phyloP scores from a whole-genome alignment of 2,113 vertebrate genomes.

The Empidonax traillii region DNA sequence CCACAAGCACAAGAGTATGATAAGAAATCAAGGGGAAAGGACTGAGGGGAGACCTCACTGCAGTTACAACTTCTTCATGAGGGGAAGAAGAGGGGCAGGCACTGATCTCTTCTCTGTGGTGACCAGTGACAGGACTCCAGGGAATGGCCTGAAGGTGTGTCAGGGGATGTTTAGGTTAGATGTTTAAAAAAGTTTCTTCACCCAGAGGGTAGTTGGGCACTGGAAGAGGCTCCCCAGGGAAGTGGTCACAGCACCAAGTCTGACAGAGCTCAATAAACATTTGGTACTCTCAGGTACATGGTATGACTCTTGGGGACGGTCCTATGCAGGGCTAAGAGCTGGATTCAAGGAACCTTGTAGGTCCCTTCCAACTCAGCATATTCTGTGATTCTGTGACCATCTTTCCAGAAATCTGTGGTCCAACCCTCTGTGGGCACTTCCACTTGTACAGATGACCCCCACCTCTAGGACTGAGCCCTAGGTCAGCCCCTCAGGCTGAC shows the following conservation, averaged over 20 bases:
- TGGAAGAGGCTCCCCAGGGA: not conserved
- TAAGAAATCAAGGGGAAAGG: not conserved
- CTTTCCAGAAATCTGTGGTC: not conserved
- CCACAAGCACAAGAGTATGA: not conserved
- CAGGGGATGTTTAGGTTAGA: not conserved
- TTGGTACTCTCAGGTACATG: not conserved
- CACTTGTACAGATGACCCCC: not conserved
- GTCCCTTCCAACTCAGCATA: not conserved
- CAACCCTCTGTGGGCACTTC: not conserved
- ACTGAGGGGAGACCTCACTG: not conserved
- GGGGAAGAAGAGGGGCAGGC: not conserved
- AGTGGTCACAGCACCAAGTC: not conserved
- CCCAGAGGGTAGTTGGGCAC: not conserved
- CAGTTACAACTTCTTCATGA: not conserved
- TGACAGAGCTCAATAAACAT: not conserved
- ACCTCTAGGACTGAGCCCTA: not conserved
- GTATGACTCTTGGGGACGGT: not conserved
- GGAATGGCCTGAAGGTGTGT: not conserved
- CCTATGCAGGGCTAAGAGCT: not conserved
- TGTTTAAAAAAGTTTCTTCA: not conserved
- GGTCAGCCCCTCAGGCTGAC: not conserved
- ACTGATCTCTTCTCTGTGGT: not conserved
- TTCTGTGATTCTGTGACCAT: not conserved
- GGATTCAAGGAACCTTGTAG: not conserved
- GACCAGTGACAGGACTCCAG: not conserved